Conservation (phyloP, 1,140 invertebrate species). For the Coenobita brevimanus region DNA sequence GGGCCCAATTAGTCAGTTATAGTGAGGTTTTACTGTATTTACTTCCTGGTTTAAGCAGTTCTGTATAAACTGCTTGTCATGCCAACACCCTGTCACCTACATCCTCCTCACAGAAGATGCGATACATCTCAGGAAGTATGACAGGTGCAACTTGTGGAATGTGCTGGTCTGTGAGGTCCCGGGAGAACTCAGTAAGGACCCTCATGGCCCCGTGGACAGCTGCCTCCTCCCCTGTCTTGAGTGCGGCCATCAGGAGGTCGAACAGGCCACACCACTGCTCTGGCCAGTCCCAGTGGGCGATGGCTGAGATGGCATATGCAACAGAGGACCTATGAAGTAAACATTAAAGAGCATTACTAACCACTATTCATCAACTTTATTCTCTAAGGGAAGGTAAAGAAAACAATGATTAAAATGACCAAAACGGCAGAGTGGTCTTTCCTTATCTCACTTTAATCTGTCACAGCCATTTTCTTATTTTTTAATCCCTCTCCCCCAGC, state of each 20-base stretch:
- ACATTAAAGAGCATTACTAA: not conserved
- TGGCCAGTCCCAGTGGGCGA: constrained; percentile 87
- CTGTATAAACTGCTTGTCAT: too few relatives aligned
- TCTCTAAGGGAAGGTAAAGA: too few relatives aligned
- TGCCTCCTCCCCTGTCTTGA: constrained; percentile 75
- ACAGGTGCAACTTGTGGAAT: constrained; percentile 83
- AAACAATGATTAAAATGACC: too few relatives aligned
- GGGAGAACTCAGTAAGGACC: constrained; percentile 83
- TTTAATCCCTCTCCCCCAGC: too few relatives aligned
- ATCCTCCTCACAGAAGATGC: constrained; percentile 81
- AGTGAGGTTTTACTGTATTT: too few relatives aligned
- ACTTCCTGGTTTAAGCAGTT: too few relatives aligned
- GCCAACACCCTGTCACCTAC: too few relatives aligned
- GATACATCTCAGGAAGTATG: constrained; percentile 84
- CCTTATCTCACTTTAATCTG: too few relatives aligned
- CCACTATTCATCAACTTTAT: not conserved
- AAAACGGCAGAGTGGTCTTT: too few relatives aligned
- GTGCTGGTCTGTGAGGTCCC: constrained; percentile 82
- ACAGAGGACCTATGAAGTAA: constrained; percentile 76
- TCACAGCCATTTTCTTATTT: too few relatives aligned
- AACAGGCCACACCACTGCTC: constrained; percentile 85
- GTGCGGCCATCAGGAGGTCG: constrained; percentile 80
- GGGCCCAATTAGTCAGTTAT: too few relatives aligned
- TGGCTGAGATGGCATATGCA: constrained; percentile 84
- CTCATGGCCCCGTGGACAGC: constrained; percentile 86